Evolutionary conservation across 30 jellyfish, hydroid and myxozoan genomes (phyloP).

Genomic region (Aurelia aurita complex sp. Pacific): DNA sequence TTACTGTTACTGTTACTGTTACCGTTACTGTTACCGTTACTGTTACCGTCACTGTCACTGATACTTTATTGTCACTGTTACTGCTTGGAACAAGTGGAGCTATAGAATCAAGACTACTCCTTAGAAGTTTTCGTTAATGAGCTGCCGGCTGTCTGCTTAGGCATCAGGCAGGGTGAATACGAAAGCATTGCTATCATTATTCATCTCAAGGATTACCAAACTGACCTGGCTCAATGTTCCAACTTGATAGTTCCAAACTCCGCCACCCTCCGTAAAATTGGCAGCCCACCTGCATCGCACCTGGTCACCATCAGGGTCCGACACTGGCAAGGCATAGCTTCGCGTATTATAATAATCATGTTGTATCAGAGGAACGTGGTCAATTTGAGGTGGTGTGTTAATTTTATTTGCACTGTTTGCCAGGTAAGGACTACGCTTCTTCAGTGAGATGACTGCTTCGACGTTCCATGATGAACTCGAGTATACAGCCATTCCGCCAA

Average conservation of each 20-base stretch:
- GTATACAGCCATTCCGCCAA: slow-evolving; percentile 7
- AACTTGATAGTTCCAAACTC: slow-evolving; percentile 24
- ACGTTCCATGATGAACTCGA: slow-evolving; percentile 56
- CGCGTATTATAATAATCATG: neutral
- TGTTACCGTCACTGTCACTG: no score
- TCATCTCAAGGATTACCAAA: no score
- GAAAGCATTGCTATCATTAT: no score
- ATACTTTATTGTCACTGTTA: no score
- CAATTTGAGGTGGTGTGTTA: slow-evolving; percentile 55
- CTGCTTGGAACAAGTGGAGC: no score
- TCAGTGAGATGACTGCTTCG: slow-evolving; percentile 18
- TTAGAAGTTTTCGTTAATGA: no score
- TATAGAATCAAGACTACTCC: no score
- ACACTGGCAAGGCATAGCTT: slow-evolving; percentile 11
- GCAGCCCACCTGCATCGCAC: slow-evolving; percentile 52
- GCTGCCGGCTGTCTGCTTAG: no score
- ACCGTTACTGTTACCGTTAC: no score
- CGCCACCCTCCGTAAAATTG: slow-evolving; percentile 59
- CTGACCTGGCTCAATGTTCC: slow-evolving; percentile 8
- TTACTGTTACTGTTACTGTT: no score
- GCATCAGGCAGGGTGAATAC: no score
- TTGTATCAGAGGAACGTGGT: slow-evolving; percentile 19
- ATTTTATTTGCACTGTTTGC: neutral
- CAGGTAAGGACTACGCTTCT: neutral
- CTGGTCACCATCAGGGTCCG: slow-evolving; percentile 34